Percentiles rank a stretch among this genome's conserved stretches.
These are phyloP conservation scores for Tragelaphus scriptus DNA, from an alignment of 2,113 vertebrate genomes.

Conservation along the genomic window DNA sequence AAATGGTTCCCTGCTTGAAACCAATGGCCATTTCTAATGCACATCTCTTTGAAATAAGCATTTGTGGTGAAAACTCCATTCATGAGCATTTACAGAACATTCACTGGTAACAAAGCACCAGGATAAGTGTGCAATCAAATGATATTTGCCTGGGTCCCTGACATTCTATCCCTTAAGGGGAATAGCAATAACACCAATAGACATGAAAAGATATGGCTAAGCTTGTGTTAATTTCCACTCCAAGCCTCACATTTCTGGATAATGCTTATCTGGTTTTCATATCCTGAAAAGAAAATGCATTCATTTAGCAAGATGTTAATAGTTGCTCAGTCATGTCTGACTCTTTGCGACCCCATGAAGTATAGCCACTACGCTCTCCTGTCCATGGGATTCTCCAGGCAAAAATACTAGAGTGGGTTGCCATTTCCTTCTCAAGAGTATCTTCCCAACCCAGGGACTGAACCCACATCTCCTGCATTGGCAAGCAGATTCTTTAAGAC, in stretches of 20 bases:
- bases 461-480: background rate
- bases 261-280: background rate
- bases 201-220: background rate
- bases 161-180: background rate
- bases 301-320: background rate
- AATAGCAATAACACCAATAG: background rate
- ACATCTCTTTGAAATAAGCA: conserved; percentile 46
- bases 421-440: background rate
- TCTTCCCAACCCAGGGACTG: background rate
- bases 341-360: background rate
- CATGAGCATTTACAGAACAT: background rate
- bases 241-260: background rate
- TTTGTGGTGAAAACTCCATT: conserved; percentile 15
- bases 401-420: background rate
- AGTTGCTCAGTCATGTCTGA: background rate
- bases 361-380: background rate
- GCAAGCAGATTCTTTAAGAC: background rate
- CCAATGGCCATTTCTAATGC: background rate
- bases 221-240: background rate
- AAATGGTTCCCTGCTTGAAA: conserved; percentile 46
- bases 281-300: conserved; percentile 6
- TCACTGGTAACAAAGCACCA: background rate
- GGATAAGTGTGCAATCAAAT: background rate
- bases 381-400: background rate
- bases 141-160: background rate